Evolutionary conservation across 2,113 vertebrate species (phyloP).

Genomic region (Heterochromis multidens): DNA sequence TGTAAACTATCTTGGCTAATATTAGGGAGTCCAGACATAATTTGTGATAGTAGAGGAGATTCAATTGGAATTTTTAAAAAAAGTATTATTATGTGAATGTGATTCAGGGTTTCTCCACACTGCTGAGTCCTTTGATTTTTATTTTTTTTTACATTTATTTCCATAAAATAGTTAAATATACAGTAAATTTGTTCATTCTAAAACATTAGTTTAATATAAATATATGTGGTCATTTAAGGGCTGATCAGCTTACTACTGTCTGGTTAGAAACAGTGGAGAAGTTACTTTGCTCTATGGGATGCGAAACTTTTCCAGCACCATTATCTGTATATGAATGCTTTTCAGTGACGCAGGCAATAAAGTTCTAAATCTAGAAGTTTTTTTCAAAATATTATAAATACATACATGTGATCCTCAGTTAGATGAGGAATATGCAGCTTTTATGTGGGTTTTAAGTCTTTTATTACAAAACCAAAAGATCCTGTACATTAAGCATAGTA

Average conservation of each 20-base stretch:
- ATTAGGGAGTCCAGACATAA: not conserved
- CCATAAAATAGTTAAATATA: not conserved
- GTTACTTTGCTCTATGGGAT: not conserved
- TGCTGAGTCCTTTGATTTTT: too few relatives aligned
- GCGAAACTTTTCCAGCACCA: not conserved
- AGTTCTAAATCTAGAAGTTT: not conserved
- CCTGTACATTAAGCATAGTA: conserved; percentile 67
- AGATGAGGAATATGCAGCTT: not conserved
- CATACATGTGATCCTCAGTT: not conserved
- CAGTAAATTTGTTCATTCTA: not conserved
- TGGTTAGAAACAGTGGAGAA: not conserved
- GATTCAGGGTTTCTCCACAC: not conserved
- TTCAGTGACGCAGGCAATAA: not conserved
- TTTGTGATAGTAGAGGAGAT: not conserved
- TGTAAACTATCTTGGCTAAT: not conserved
- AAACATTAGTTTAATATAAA: not conserved
- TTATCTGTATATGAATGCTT: not conserved
- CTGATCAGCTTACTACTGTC: not conserved
- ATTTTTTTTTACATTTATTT: not conserved
- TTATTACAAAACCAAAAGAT: conserved; percentile 73
- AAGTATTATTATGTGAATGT: not conserved
- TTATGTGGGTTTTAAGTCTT: conserved; percentile 38
- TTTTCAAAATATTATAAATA: not conserved
- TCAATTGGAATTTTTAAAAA: not conserved
- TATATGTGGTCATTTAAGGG: not conserved